These are phyloP conservation scores for Monarcha castaneiventris DNA, from an alignment of 2,113 vertebrate genomes.

Conservation along the genomic window DNA sequence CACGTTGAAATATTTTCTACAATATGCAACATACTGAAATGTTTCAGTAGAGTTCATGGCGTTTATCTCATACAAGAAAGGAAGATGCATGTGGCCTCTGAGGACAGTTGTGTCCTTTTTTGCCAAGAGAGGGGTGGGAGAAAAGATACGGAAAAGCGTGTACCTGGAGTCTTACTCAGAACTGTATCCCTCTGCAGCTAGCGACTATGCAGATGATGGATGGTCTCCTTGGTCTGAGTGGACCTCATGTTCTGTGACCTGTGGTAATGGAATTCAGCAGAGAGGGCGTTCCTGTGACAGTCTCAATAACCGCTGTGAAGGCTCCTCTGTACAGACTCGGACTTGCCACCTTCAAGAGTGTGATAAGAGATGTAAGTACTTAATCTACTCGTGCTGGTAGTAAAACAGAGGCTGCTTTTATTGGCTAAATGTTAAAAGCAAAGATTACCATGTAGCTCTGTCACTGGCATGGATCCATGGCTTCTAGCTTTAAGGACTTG, in stretches of 20 bases:
- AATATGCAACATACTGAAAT: not conserved
- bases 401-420: not conserved
- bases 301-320: conserved; percentile 94
- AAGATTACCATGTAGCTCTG: not conserved
- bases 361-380: conserved; percentile 94
- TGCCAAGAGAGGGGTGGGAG: not conserved
- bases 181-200: conserved; percentile 66
- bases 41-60: not conserved
- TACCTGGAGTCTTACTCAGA: not conserved
- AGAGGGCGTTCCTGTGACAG: conserved; percentile 96
- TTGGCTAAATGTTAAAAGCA: not conserved
- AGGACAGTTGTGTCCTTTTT: not conserved
- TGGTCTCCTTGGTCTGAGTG: conserved; percentile 99
- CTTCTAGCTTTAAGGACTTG: not conserved
- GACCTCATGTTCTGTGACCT: conserved; percentile 94
- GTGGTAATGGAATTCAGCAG: conserved; percentile 94
- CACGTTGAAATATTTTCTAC: not conserved
- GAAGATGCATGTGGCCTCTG: not conserved
- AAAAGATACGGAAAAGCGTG: not conserved
- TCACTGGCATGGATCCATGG: not conserved
- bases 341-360: conserved; percentile 96
- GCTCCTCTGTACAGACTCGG: conserved; percentile 95
- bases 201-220: conserved; percentile 83
- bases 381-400: not conserved
- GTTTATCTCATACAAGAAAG: not conserved